A percentile compares a stretch with the other conserved stretches of the same genome.
These are phyloP conservation scores for Hecatera dysodea DNA, from an alignment of 2,888 invertebrate genomes.

Conservation along the genomic window DNA sequence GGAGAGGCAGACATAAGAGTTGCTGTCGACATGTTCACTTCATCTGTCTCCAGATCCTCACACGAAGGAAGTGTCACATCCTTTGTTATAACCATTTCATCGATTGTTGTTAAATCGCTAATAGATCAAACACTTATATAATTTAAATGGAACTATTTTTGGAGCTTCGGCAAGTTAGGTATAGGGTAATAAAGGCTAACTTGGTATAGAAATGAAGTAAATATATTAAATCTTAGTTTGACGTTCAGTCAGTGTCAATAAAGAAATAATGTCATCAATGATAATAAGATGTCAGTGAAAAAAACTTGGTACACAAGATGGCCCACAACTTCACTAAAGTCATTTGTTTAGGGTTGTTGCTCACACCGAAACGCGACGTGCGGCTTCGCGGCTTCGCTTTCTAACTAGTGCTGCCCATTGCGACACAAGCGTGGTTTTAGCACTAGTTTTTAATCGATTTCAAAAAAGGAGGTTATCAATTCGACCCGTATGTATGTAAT, in stretches of 20 bases:
- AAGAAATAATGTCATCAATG: neutral
- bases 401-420: too few relatives aligned
- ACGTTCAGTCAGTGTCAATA: conserved; percentile 35
- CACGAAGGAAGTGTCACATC: conserved; percentile 94
- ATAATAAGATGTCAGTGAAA: neutral
- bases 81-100: conserved; percentile 92
- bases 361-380: too few relatives aligned
- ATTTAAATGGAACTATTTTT: neutral
- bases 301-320: neutral
- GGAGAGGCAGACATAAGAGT: conserved; percentile 96
- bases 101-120: neutral
- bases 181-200: neutral
- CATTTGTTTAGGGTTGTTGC: too few relatives aligned
- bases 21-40: conserved; percentile 94
- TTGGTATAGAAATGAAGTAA: conserved; percentile 6
- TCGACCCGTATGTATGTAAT: too few relatives aligned
- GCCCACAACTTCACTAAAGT: too few relatives aligned
- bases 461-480: too few relatives aligned
- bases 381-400: too few relatives aligned
- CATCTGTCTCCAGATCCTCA: conserved; percentile 95
- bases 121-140: neutral
- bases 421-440: too few relatives aligned
- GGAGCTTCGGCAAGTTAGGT: neutral
- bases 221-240: conserved; percentile 14
- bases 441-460: too few relatives aligned